Percentiles rank a stretch among this genome's conserved stretches.
Conservation (phyloP, 2,888 invertebrate species). For the Drosophila nigritarsus region DNA sequence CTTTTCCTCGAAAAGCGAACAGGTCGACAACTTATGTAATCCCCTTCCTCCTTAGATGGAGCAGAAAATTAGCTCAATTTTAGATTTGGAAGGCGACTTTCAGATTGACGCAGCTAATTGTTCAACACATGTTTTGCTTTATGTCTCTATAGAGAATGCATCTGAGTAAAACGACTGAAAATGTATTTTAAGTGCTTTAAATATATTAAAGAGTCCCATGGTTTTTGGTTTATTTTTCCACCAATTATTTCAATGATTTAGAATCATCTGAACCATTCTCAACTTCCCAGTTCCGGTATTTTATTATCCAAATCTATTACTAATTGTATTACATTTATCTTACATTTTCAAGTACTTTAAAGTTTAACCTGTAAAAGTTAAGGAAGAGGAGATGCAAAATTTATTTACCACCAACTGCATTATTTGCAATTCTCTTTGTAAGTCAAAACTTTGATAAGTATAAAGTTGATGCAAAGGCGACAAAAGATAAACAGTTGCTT, state of each 20-base stretch:
- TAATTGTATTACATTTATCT: background rate
- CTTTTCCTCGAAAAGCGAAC: constrained; percentile 19
- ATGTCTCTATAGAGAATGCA: background rate
- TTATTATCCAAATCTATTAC: background rate
- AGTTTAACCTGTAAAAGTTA: no score
- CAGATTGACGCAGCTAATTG: constrained; percentile 2
- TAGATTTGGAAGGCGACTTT: background rate
- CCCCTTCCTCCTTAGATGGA: background rate
- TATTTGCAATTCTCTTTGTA: background rate
- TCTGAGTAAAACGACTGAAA: background rate
- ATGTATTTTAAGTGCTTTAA: background rate
- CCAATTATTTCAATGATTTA: background rate
- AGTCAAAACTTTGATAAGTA: background rate
- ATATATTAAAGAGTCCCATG: background rate
- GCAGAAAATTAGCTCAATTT: constrained; percentile 27
- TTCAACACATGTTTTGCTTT: background rate
- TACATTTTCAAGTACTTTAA: background rate
- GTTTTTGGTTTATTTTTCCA: background rate
- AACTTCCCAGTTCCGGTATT: background rate
- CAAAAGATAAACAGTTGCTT: background rate
- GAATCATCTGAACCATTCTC: background rate
- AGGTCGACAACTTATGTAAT: constrained; percentile 1
- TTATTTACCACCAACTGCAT: background rate
- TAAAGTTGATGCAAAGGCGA: background rate
- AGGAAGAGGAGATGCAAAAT: background rate